A percentile compares a stretch with the other conserved stretches of the same genome.
phyloP scores from a whole-genome alignment of 2,888 invertebrate species.

The Cyrtodaria siliqua region DNA sequence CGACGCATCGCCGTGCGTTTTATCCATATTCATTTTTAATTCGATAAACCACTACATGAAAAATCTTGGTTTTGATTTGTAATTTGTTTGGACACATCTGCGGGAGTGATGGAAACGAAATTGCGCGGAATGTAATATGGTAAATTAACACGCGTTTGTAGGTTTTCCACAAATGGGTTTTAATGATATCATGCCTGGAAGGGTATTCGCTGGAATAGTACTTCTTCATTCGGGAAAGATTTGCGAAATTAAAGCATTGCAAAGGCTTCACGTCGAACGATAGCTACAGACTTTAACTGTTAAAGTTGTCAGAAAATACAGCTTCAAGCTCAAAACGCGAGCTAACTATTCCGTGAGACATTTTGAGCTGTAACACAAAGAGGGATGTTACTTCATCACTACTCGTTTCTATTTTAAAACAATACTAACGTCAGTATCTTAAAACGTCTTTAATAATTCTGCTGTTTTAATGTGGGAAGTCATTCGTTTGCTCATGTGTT shows the following conservation, averaged over 20 bases:
- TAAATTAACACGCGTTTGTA: conserved; percentile 48
- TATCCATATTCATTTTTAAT: conserved; percentile 50
- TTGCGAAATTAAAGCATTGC: conserved; percentile 27
- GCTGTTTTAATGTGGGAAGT: too few relatives aligned
- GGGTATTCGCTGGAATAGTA: conserved; percentile 15
- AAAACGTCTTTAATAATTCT: too few relatives aligned
- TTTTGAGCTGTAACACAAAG: too few relatives aligned
- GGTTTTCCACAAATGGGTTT: conserved; percentile 59
- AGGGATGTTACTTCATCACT: too few relatives aligned
- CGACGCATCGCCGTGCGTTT: conserved; percentile 25
- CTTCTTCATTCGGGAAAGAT: conserved; percentile 11
- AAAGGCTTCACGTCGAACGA: conserved; percentile 7
- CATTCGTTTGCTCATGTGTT: too few relatives aligned
- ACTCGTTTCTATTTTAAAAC: too few relatives aligned
- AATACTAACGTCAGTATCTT: too few relatives aligned
- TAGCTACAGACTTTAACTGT: not conserved
- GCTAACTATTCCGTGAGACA: too few relatives aligned
- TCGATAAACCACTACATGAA: not conserved
- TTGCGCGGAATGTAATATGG: conserved; percentile 58
- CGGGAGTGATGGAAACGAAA: conserved; percentile 53
- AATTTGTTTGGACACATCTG: conserved; percentile 59
- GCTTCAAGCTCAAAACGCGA: too few relatives aligned
- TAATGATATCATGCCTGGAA: conserved; percentile 24
- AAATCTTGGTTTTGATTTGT: conserved; percentile 40
- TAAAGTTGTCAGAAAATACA: too few relatives aligned